Evolutionary conservation across 2,797 vertebrate genomes (phyloP), one percentile per base, ranked within the genome.

Genomic region (Pseudomugil tenellus): DNA sequence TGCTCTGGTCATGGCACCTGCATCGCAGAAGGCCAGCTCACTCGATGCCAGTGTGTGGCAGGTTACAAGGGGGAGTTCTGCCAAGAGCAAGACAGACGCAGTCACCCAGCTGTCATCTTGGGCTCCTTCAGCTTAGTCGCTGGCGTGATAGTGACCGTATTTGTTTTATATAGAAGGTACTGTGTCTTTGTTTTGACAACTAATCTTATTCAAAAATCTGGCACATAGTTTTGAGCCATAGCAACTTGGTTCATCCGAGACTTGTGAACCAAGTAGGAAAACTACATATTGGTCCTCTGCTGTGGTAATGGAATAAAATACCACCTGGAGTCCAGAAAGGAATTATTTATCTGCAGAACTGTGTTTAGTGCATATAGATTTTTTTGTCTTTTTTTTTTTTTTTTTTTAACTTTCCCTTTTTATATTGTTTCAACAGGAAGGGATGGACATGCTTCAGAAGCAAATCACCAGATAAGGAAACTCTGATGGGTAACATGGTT

Each of bases 51-150:
- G 63, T 98, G 96, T 0, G 3, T 48, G 11, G 17, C 81, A 19
- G 96, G 94, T 10, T 96, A 95, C 34, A 87, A 67, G 0, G 96
- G 96, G 0, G 87, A 94, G 63, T 94, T 89, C 72, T 99, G 97
- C 1, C 92, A 97, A 73, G 92, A 93, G 34, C 51, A 34, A 0
- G 74, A 81, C 29, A 46, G 66, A 13, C 51, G 11, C 0, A 63
- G 80, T 0, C 85, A 87, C 0, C 87, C 78, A 9, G 91, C 91
- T 0, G 48, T 93, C 0, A 49, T 84, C 25, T 74, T 98, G n/a
- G 89, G 91, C 0, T 74, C 92, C 1, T 39, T 94, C 0, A 29
- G 83, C 21, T 73, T 95, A 0, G 23, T 93, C 0, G 77, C 79
- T 1, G 70, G 81, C 3, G 77, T 94, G 16, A 67, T 91, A 2